Percentiles rank a stretch among this genome's conserved stretches.
These are phyloP conservation scores for Burhinus bistriatus DNA, from an alignment of 2,113 vertebrate genomes.

Conservation along the genomic window DNA sequence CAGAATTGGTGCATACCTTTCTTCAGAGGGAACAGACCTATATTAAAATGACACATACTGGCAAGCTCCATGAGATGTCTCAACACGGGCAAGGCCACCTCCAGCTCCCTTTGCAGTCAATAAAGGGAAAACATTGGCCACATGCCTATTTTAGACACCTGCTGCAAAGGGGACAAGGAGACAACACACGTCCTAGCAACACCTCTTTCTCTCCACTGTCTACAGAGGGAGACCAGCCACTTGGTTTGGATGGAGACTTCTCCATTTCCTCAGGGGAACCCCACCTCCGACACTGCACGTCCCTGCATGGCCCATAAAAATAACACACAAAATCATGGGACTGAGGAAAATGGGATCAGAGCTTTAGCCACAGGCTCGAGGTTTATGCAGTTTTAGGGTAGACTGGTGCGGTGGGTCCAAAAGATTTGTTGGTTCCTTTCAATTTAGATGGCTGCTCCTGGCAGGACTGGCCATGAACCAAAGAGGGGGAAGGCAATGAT, in stretches of 20 bases:
- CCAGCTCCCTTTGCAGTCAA: neutral
- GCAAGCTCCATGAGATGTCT: neutral
- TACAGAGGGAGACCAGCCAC: neutral
- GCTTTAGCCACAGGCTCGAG: neutral
- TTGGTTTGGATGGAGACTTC: neutral
- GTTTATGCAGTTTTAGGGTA: neutral
- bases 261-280: neutral
- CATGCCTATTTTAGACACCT: neutral
- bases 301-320: neutral
- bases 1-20: neutral
- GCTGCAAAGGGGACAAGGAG: neutral
- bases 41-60: neutral
- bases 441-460: neutral
- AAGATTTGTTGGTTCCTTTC: neutral
- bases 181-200: neutral
- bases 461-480: neutral
- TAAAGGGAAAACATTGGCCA: neutral
- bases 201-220: neutral
- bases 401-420: neutral
- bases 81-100: neutral
- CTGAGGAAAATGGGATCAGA: neutral
- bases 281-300: neutral
- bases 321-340: neutral
- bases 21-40: neutral
- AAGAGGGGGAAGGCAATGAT: neutral